Evolutionary conservation across 53 echinoderm and acorn worm genomes (phyloP), one percentile per base, ranked within the genome.

Genomic region (Hippasteria phrygiana): DNA sequence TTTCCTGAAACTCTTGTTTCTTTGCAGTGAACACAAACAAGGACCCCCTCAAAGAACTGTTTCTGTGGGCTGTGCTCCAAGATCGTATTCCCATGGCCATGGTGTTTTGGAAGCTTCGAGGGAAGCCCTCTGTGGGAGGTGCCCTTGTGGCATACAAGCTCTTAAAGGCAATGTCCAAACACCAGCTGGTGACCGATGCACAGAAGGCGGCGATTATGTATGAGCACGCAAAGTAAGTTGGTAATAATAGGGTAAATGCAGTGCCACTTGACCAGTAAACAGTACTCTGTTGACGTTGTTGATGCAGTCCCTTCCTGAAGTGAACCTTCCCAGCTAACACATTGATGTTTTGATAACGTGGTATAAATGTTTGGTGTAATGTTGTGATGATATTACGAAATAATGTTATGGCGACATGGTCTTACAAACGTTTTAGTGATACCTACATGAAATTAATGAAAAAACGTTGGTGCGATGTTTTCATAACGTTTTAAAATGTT

Each of bases 11-110:
- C 26, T 59, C 59, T 24, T 59, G 59, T 9, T 51, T 51, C n/a
- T n/a, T 51, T 4, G 59, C 22, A 24, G 26, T 5, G 26, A 59
- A 4, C 3, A 59, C 59, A 0, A 24, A 24, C 26, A 20, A 26
- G 59, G 59, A 59, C 22, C 59, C 59, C n/a, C n/a, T 17, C 2
- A 59, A 59, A 18, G 95, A 95, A 73, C 91, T 95, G 35, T 95
- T 95, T 86, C 36, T 95, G 22, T 95, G 95, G 95, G 91, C 95
- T 0, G 92, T 95, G 13, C 74, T 95, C 14, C 95, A 93, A 73
- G 83, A 77, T 53, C 88, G 93, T 5, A 69, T 83, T 13, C 84
- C 75, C 22, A 91, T 90, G 34, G 95, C 95, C 26, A 83, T 73
- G 62, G 43, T 95, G 43, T 93, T 95, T 74, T 95, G 95, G 95